phyloP scores from a whole-genome alignment of 1,140 invertebrate species.

The Camponotus vicinus region DNA sequence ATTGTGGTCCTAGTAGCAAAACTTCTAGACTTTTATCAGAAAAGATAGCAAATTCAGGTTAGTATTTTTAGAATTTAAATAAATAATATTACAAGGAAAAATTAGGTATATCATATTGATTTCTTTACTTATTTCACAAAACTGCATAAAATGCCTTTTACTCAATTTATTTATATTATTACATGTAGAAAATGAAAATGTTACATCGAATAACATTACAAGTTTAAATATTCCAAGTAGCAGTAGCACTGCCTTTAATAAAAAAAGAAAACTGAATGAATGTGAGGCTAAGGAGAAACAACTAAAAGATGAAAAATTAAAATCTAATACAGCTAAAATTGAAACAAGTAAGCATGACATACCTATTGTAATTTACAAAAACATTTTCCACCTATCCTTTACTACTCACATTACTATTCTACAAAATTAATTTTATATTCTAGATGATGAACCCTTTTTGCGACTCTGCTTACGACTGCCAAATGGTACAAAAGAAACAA shows the following conservation, averaged over 20 bases:
- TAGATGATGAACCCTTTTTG: constrained; percentile 77
- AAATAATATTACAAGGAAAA: not conserved
- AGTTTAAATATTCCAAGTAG: constrained; percentile 55
- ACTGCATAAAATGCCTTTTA: not conserved
- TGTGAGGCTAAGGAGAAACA: not conserved
- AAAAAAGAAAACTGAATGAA: constrained; percentile 64
- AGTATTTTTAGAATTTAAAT: not conserved
- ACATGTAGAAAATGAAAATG: constrained; percentile 41
- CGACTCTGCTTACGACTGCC: constrained; percentile 83
- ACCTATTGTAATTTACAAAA: not conserved
- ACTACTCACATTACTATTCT: not conserved
- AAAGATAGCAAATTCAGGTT: constrained; percentile 56
- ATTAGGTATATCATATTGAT: not conserved
- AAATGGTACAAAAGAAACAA: constrained; percentile 82
- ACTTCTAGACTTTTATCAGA: constrained; percentile 78
- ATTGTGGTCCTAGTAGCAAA: constrained; percentile 70
- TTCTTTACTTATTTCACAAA: not conserved
- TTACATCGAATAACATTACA: constrained; percentile 24
- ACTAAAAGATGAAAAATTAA: constrained; percentile 22
- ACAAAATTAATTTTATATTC: constrained; percentile 15
- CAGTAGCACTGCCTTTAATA: constrained; percentile 49
- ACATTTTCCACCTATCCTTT: not conserved
- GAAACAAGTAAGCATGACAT: constrained; percentile 64
- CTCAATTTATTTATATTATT: not conserved
- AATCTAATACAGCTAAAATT: constrained; percentile 52